phyloP scores from a whole-genome alignment of 2,113 vertebrate genomes.

The Trogon surrucura region DNA sequence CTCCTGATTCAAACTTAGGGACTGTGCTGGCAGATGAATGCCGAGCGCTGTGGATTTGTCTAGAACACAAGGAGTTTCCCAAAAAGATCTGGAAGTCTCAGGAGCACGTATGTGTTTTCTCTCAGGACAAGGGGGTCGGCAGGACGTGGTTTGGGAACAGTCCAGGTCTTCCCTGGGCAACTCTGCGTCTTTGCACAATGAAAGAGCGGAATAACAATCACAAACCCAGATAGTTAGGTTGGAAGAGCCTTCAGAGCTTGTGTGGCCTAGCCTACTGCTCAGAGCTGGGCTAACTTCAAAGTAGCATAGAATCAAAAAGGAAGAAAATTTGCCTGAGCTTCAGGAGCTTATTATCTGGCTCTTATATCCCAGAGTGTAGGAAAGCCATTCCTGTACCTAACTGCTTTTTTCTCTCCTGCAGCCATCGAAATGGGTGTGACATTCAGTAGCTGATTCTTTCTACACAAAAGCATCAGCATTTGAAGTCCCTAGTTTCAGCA shows the following conservation, averaged over 20 bases:
- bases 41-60: background rate
- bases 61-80: background rate
- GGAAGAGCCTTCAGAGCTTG: background rate
- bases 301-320: background rate
- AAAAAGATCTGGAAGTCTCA: background rate
- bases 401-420: background rate
- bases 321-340: conserved; percentile 16
- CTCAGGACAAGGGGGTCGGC: background rate
- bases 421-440: background rate
- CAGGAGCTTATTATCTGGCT: background rate
- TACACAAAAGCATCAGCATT: background rate
- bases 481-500: background rate
- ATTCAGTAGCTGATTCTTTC: background rate
- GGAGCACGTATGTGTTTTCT: background rate
- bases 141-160: background rate
- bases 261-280: background rate
- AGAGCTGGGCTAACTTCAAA: background rate
- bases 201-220: background rate
- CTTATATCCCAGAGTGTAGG: background rate
- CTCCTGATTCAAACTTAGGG: background rate
- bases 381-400: background rate
- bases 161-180: background rate
- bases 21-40: background rate
- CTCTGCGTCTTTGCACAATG: background rate
- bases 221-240: background rate